These are phyloP conservation scores for Hydrophis major DNA, from an alignment of 2,797 vertebrate genomes.

Conservation along the genomic window DNA sequence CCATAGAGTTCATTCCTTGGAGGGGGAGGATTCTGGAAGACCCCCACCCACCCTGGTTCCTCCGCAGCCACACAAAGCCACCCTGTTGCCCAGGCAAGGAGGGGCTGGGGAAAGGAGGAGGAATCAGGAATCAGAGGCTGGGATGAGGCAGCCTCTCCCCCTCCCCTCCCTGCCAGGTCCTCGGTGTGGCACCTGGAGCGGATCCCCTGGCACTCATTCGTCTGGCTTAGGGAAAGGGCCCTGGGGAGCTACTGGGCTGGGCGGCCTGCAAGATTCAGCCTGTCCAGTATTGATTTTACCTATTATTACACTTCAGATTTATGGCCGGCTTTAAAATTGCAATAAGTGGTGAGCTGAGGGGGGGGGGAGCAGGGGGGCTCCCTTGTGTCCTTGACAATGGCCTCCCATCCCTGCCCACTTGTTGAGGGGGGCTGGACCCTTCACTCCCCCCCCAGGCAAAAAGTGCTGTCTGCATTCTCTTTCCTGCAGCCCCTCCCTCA, in stretches of 20 bases:
- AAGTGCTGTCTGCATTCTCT: no score
- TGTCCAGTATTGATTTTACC: conserved; percentile 70
- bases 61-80: not conserved
- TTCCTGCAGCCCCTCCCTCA: no score
- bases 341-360: conserved; percentile 60
- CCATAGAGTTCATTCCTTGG: not conserved
- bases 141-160: not conserved
- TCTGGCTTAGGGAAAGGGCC: conserved; percentile 54
- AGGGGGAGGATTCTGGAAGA: not conserved
- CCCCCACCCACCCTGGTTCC: not conserved
- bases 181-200: not conserved
- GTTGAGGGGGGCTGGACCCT: not conserved
- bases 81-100: not conserved
- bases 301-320: conserved; percentile 72
- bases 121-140: conserved; percentile 31
- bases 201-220: conserved; percentile 32
- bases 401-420: not conserved
- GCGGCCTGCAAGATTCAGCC: conserved; percentile 46
- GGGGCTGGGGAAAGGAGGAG: not conserved
- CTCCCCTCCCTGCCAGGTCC: conserved; percentile 16
- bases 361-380: conserved; percentile 36
- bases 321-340: conserved; percentile 68
- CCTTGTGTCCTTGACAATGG: conserved; percentile 11
- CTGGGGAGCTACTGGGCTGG: conserved; percentile 54
- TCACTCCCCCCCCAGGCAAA: no score